A percentile compares a stretch with the other conserved stretches of the same genome.
Conservation (phyloP, 2,113 vertebrate genomes). For the Mormyrus lacerda region DNA sequence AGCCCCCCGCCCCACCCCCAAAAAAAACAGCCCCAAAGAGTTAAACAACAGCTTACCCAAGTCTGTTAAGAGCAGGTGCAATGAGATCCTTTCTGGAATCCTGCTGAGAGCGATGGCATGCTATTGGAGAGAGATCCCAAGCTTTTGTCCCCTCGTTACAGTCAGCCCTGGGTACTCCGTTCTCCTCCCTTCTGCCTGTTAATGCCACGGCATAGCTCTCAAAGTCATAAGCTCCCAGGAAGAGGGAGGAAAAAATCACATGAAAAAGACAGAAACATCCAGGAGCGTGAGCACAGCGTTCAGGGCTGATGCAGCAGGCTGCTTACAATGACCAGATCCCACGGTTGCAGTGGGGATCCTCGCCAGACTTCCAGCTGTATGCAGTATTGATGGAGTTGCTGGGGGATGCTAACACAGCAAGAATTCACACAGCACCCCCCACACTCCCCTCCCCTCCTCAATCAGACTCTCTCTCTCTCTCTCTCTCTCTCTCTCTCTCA, state of each 20-base stretch:
- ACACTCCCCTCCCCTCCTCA: constrained; percentile 30
- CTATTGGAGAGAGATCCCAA: constrained; percentile 27
- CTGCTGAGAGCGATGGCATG: constrained; percentile 44
- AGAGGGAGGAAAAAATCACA: not conserved
- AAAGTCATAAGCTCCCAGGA: constrained; percentile 15
- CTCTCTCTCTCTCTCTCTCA: not conserved
- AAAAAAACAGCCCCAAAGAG: constrained; percentile 8
- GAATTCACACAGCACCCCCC: constrained; percentile 51
- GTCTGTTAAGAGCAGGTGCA: constrained; percentile 47
- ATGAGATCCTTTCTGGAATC: constrained; percentile 40
- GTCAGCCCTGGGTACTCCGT: constrained; percentile 35
- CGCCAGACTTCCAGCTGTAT: constrained; percentile 64
- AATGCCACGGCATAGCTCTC: constrained; percentile 37
- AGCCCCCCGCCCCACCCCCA: not conserved
- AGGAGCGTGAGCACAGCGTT: not conserved
- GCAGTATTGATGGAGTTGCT: constrained; percentile 73
- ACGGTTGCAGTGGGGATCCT: constrained; percentile 52
- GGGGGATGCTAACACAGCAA: constrained; percentile 70
- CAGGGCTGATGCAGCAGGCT: constrained; percentile 31
- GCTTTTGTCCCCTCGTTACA: constrained; percentile 37
- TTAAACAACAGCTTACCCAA: constrained; percentile 43
- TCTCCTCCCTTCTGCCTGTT: constrained; percentile 17
- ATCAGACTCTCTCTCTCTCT: not conserved
- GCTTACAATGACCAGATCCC: constrained; percentile 36
- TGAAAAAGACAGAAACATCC: not conserved